Percentiles rank a stretch among this genome's conserved stretches.
These are phyloP conservation scores for Morone saxatilis DNA, from an alignment of 2,113 vertebrate species.

Conservation along the genomic window DNA sequence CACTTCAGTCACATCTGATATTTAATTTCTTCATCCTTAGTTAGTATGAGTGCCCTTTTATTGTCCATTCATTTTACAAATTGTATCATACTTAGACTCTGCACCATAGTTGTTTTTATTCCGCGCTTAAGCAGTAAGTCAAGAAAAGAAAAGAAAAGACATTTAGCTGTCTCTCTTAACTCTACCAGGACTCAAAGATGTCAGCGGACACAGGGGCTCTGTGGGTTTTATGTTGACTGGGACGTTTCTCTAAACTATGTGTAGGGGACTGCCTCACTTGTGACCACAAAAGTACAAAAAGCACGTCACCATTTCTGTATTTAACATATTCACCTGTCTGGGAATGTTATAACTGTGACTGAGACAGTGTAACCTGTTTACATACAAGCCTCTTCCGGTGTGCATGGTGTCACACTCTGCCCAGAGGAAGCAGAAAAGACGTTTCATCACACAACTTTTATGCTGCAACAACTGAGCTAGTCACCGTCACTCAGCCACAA, in stretches of 20 bases:
- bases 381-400: conserved; percentile 18
- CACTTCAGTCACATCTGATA: conserved; percentile 7
- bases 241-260: background rate
- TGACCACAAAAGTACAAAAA: conserved; percentile 18
- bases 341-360: background rate
- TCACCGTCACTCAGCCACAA: conserved; percentile 47
- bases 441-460: conserved; percentile 46
- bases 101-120: background rate
- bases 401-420: conserved; percentile 8
- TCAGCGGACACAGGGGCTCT: background rate
- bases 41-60: background rate
- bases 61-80: conserved; percentile 3
- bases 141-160: background rate
- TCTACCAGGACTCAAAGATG: background rate
- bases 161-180: background rate
- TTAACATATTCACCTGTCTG: conserved; percentile 10
- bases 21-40: background rate
- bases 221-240: background rate
- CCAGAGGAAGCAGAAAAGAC: conserved; percentile 38
- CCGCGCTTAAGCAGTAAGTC: background rate
- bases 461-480: conserved; percentile 27
- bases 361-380: conserved; percentile 17
- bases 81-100: background rate
- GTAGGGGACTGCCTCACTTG: background rate
- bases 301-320: background rate